Evolutionary conservation across 2,888 invertebrate species (phyloP).

Genomic region (Flexamia atlantica): DNA sequence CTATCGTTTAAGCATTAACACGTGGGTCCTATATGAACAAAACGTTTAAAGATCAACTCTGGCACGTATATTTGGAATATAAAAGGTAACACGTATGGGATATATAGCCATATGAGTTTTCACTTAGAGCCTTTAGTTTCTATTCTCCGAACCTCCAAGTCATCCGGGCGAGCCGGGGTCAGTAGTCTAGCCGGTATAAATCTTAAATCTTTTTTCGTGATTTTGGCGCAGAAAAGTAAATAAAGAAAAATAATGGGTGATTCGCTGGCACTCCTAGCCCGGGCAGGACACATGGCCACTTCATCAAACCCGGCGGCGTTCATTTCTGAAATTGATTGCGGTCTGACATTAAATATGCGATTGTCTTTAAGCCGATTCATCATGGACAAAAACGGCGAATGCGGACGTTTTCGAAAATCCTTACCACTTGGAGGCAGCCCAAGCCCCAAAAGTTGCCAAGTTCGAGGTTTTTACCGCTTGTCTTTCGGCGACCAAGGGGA

Average conservation of each 20-base stretch:
- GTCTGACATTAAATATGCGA: slow-evolving; percentile 38
- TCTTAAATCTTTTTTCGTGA: slow-evolving; percentile 1
- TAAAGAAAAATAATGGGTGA: slow-evolving; percentile 41
- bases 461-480: neutral
- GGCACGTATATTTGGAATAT: too few relatives aligned
- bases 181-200: slow-evolving; percentile 9
- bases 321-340: slow-evolving; percentile 30
- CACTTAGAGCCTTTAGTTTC: too few relatives aligned
- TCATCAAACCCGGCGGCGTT: slow-evolving; percentile 24
- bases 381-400: slow-evolving; percentile 31
- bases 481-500: neutral
- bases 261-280: neutral
- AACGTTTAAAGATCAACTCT: too few relatives aligned
- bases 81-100: too few relatives aligned
- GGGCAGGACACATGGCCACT: slow-evolving; percentile 7
- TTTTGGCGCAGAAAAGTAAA: slow-evolving; percentile 36
- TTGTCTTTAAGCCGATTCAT: slow-evolving; percentile 49
- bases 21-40: too few relatives aligned
- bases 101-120: too few relatives aligned
- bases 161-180: neutral
- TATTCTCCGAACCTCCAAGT: neutral
- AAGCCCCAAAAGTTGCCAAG: neutral
- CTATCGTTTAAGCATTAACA: too few relatives aligned
- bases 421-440: slow-evolving; percentile 1
- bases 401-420: slow-evolving; percentile 42